Evolutionary conservation across 2,888 invertebrate genomes (phyloP).

Genomic region (Gerris lacustris): DNA sequence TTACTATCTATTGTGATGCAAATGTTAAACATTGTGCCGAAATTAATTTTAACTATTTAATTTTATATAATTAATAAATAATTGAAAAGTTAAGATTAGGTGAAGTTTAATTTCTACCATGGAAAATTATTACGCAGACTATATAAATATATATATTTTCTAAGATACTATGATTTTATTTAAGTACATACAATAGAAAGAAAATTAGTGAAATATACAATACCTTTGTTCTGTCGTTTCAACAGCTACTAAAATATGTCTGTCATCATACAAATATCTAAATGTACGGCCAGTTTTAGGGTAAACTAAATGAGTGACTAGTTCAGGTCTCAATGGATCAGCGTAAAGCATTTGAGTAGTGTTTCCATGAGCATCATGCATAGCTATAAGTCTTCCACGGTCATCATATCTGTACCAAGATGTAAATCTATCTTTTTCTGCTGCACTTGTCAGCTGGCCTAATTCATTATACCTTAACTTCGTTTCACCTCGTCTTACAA

Average conservation of each 20-base stretch:
- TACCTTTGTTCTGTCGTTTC: slow-evolving; percentile 59
- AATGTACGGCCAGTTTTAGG: slow-evolving; percentile 72
- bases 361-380: slow-evolving; percentile 82
- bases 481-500: slow-evolving; percentile 81
- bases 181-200: too few species aligned
- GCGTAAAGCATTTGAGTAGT: slow-evolving; percentile 91
- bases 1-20: too few species aligned
- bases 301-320: slow-evolving; percentile 83
- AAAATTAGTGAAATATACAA: background rate
- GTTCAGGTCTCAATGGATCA: slow-evolving; percentile 66
- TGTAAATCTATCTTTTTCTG: slow-evolving; percentile 80
- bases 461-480: slow-evolving; percentile 86
- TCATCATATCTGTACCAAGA: slow-evolving; percentile 92
- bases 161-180: too few species aligned
- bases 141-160: too few species aligned
- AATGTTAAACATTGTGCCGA: too few species aligned
- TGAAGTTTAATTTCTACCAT: too few species aligned
- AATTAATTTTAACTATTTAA: too few species aligned
- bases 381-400: slow-evolving; percentile 69
- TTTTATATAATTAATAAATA: too few species aligned
- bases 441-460: slow-evolving; percentile 80
- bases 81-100: too few species aligned
- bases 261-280: slow-evolving; percentile 76
- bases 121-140: too few species aligned
- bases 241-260: slow-evolving; percentile 67